Base-by-base conservation (phyloP, 2,113 vertebrate species). In the Cricetomys ansorgei region DNA sequence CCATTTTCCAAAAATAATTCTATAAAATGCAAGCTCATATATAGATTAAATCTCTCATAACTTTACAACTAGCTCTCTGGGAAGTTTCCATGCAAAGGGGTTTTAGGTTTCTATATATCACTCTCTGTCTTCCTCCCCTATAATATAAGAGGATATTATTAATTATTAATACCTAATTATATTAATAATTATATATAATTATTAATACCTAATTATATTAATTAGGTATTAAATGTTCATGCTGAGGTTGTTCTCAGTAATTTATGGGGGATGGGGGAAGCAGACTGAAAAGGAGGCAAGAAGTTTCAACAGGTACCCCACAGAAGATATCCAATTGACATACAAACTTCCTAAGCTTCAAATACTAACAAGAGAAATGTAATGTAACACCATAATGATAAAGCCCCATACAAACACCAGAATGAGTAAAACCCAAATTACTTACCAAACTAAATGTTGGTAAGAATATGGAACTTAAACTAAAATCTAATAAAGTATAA, bases 1-100 rank as follows among this genome's bases (percentile, higher is more conserved):
- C 4, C 65, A 23, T 57, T 72, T 73, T 67, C 27, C 48, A 77
- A 37, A 89, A n/a, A 55, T 40, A 64, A 55, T 80, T 70, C 23
- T 85, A 88, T 67, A 80, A 80, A 94, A 95, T 76, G 43, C 13
- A 92, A 92, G 81, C 29, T 89, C 27, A 70, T 64, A 40, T 67
- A 29, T 16, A 69, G 37, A 79, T 72, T 81, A 83, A 86, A 77
- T 55, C 40, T 40, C 59, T 80, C 81, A 81, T 88, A 73, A 70
- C 43, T 65, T 96, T 50, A 84, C 25, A 77, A 31, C 31, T 45
- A 25, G 34, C 40, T 34, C 34, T n/a, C 91, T 21, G 25, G 17
- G 11, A 91, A 67, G 23, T 77, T 25, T 84, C 65, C n/a, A 59
- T 40, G 16, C 31, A 69, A 34, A 57, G n/a, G 6, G 29, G 45